Conservation (phyloP, 2,888 invertebrate species). For the Acanthosepion pharaonis region DNA sequence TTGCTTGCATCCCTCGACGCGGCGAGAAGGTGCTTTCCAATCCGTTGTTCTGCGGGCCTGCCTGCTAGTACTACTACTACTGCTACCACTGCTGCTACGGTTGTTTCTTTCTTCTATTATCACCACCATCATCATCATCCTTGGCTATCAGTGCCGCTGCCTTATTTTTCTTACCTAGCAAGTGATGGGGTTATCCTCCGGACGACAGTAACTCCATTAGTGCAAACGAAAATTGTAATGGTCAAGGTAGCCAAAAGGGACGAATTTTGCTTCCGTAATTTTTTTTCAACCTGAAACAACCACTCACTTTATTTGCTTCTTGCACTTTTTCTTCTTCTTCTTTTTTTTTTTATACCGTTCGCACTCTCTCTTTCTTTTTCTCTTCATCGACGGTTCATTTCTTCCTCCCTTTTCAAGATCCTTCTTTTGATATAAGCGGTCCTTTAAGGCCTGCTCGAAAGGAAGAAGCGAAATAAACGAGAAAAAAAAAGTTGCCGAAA, state of each 20-base stretch:
- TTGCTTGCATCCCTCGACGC: not conserved
- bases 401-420: not conserved
- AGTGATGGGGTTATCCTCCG: not conserved
- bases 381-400: not conserved
- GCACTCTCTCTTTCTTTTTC: not conserved
- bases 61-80: not conserved
- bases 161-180: not conserved
- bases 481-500: not conserved
- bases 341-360: no score
- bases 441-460: not conserved
- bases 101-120: not conserved
- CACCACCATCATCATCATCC: not conserved
- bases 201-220: not conserved
- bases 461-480: not conserved
- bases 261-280: not conserved
- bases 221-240: not conserved
- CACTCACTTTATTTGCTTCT: not conserved
- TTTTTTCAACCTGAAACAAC: not conserved
- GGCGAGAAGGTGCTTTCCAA: conserved; percentile 33
- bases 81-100: not conserved
- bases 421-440: not conserved
- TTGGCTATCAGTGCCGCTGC: not conserved
- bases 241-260: not conserved
- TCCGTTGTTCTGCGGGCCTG: not conserved
- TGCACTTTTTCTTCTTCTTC: not conserved